Evolutionary conservation across 2,113 vertebrate species (phyloP), one percentile per base, ranked within the genome.

Genomic region (Corapipo altera): DNA sequence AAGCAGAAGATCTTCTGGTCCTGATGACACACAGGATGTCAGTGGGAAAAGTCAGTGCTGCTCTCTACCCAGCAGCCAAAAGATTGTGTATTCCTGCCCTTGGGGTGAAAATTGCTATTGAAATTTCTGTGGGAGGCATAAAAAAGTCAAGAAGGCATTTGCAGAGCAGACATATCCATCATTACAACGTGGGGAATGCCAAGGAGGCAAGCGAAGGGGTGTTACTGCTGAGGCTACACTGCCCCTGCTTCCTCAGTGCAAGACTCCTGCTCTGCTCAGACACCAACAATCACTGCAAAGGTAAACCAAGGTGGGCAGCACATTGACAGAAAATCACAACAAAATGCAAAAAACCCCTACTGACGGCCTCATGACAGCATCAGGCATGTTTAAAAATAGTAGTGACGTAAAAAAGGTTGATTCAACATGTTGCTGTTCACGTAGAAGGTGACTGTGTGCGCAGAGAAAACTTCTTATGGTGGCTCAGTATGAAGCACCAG

Each of bases 321-420:
- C 8, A 27, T 3, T 20, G 62, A 49, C 0, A 70, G 24, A 72
- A 72, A 80, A 77, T 11, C 23, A 33, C 5, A 10, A n/a, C 10
- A 72, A 64, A 52, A 44, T 2, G 69, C 12, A 24, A 55, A 41
- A 59, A 30, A 0, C 0, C 1, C 1, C 16, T 54, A 16, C 19
- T 54, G 35, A 49, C 18, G 11, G 37, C 18, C 21, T 73, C 44
- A 33, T 46, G 27, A 61, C 17, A 75, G 6, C 23, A 82, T 23
- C 3, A 64, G 27, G 13, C 7, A 32, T 6, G 8, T 43, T 44
- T 58, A 32, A 44, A 41, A 88, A 15, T 4, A 72, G 9, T 17
- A 33, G 22, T 32, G 15, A 55, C 7, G 55, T 19, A 57, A 35
- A n/a, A 43, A 7, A 14, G 7, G 15, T 21, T 26, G 43, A 51